These are phyloP conservation scores for Adelges cooleyi DNA, from an alignment of 1,140 invertebrate genomes.

Conservation along the genomic window DNA sequence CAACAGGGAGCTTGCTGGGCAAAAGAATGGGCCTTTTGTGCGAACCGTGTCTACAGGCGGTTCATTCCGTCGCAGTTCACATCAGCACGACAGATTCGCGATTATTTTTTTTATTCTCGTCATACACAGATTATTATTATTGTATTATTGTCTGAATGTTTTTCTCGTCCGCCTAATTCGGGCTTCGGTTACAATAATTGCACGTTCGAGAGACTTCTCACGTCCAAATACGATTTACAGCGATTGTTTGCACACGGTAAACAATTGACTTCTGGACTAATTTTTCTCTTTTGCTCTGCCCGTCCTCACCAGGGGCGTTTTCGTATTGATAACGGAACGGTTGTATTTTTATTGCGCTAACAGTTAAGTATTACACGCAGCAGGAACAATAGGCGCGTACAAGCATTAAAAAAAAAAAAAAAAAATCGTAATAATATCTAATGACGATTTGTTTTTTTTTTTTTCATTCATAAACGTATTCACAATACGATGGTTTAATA, in stretches of 20 bases:
- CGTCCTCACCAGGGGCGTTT: not conserved
- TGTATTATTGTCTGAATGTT: slow-evolving; percentile 7
- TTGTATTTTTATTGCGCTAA: too few species aligned
- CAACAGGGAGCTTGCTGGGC: slow-evolving; percentile 12
- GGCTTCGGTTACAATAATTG: slow-evolving; percentile 29
- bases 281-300: not conserved
- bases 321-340: not conserved
- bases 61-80: slow-evolving; percentile 25
- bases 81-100: slow-evolving; percentile 26
- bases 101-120: not conserved
- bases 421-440: too few species aligned
- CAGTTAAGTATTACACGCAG: too few species aligned
- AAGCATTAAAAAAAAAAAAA: too few species aligned
- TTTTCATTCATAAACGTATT: too few species aligned
- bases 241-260: not conserved
- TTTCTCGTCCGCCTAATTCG: slow-evolving; percentile 7
- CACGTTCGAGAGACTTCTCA: slow-evolving; percentile 16
- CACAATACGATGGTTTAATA: too few species aligned
- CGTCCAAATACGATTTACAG: slow-evolving; percentile 22
- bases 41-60: slow-evolving; percentile 16
- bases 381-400: too few species aligned
- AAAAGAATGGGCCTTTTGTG: slow-evolving; percentile 16
- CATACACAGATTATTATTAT: not conserved
- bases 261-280: slow-evolving; percentile 13
- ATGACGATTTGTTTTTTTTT: too few species aligned